These are phyloP conservation scores for Diacarnus erythraeanus DNA, from an alignment of 37 sponge, comb jelly and placozoan genomes.

Conservation along the genomic window DNA sequence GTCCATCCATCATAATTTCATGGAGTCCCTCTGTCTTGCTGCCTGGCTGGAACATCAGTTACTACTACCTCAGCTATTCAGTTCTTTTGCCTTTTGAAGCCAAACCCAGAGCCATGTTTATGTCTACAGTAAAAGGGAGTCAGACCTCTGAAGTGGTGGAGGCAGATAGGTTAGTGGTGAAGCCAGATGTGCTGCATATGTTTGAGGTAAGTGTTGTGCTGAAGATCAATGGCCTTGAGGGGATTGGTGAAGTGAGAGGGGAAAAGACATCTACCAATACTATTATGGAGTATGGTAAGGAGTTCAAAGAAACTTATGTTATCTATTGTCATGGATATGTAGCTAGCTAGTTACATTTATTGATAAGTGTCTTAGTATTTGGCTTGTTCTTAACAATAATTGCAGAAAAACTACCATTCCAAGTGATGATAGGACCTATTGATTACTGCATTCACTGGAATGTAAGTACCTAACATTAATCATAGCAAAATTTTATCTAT, in stretches of 20 bases:
- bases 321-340: too few relatives aligned
- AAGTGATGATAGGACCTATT: not conserved
- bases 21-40: not conserved
- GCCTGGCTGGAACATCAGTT: conserved; percentile 9
- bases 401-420: conserved; percentile 7
- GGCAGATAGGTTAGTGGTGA: not conserved
- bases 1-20: not conserved
- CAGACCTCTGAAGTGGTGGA: not conserved
- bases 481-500: not conserved
- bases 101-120: not conserved
- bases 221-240: not conserved
- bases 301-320: too few relatives aligned
- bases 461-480: not conserved
- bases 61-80: conserved; percentile 10
- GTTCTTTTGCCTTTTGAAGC: not conserved
- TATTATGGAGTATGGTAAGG: conserved; percentile 2
- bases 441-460: conserved; percentile 2
- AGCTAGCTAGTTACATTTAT: too few relatives aligned
- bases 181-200: not conserved
- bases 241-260: not conserved
- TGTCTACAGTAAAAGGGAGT: not conserved
- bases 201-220: not conserved
- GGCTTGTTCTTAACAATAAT: too few relatives aligned
- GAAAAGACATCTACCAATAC: not conserved
- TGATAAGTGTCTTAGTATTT: too few relatives aligned